Base-by-base conservation (phyloP, 2,888 invertebrate genomes). In the Cantharis rufa region DNA sequence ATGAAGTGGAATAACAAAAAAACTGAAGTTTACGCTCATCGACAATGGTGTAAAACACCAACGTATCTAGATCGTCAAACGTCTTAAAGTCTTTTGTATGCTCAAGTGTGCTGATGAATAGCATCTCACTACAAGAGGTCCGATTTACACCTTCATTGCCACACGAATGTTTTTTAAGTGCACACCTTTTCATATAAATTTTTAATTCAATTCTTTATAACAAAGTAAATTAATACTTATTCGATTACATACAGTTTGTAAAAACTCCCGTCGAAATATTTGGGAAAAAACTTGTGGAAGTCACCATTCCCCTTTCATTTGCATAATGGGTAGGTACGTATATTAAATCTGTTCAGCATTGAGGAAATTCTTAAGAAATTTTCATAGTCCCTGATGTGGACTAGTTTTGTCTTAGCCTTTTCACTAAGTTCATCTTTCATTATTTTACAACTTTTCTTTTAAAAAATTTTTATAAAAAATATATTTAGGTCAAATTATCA, bases 1-100 rank as follows among this genome's bases (percentile, higher is more conserved):
- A 48, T 48, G 48, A 48, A 48, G 48, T 48, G n/a, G 48, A 48
- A 66, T 32, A 70, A 70, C 77, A 77, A 75, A 79, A 74, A 71
- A 72, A 71, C 64, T 66, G 70, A 74, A 71, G 71, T 71, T 73
- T 71, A 28, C 70, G 77, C 79, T 78, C 71, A 79, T 78, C 81
- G 79, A 81, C 80, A 81, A 81, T 82, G 76, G 73, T 78, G 79
- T 78, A 78, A 80, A 82, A 81, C 81, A 80, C 78, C 79, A 72
- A 71, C 78, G 77, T 81, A 82, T 82, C 82, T 81, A 78, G 81
- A 82, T 82, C 78, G 80, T 80, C 81, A 81, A 80, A 81, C 78
- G 80, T 82, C 82, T 81, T 82, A 80, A 79, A 74, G 78, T 71
- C 74, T 80, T 81, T 82, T 82, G 81, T 81, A 72, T 74, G 69